Base-by-base conservation (phyloP, 1,140 invertebrate genomes). In the Temnothorax curvispinosus region DNA sequence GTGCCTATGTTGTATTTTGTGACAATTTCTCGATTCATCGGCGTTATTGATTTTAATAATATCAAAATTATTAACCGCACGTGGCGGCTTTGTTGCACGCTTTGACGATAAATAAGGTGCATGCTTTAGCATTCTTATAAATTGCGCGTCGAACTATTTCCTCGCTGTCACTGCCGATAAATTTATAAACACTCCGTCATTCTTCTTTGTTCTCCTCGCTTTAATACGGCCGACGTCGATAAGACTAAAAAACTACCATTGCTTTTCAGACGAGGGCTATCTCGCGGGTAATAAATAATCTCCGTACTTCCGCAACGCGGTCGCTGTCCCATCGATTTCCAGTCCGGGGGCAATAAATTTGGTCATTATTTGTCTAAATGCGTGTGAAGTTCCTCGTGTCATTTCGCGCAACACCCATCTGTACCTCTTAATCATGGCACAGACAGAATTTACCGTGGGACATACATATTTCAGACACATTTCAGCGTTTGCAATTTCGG, bases 81-180 rank as follows among this genome's bases (percentile, higher is more conserved):
- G 64, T 52, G 50, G 65, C 78, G 65, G 52, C 65, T 47, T 74
- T 71, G 18, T 82, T 41, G 80, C 52, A 58, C 47, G 35, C 77
- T 74, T 74, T 82, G 67, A 82, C 35, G 38, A 81, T 71, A 81
- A 81, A 81, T 71, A 74, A 82, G 58, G 76, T 74, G 67, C 21
- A 21, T 32, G 52, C 67, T 74, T 82, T 54, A 71, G 67, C 67
- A 82, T 82, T 82, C 67, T 82, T 35, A 84, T 75, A 82, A 82
- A 82, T 74, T 74, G 80, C 80, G 69, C 80, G 80, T 84, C 80
- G 27, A 74, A 75, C 69, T 74, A 84, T 60, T 84, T 60, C 54
- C 54, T 75, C 69, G 54, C 80, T 77, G 54, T 75, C 69, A 74
- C 56, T 75, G 41, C 38, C 69, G 80, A 84, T 74, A 74, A 60